Base-by-base conservation (phyloP, 2,888 invertebrate species). In the Zeuzera pyrina region DNA sequence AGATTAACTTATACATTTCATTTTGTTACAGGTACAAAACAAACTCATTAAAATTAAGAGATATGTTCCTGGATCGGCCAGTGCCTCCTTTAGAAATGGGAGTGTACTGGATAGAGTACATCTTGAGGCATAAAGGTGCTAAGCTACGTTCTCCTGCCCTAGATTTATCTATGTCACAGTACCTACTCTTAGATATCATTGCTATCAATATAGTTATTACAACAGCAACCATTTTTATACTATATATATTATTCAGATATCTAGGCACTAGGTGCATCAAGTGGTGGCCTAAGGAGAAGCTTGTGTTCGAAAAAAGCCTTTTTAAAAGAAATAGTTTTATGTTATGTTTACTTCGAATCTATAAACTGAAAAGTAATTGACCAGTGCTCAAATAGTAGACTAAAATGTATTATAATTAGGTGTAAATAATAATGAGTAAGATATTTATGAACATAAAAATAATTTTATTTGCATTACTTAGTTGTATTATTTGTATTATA, bases 61-160 rank as follows among this genome's bases (percentile, higher is more conserved):
- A 72, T 26, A 69, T 84, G 38, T 88, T 86, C 57, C 60, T 83
- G 21, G 89, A 89, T 49, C 70, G 89, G 13, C 87, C 86, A 0
- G 54, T 84, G 49, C 71, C 78, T 10, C 85, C 89, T 0, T 45
- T 89, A 36, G 87, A 89, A 15, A 86, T 85, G 13, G 87, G 87
- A 0, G 64, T 88, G 1, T 89, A 86, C 60, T 89, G 89, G 89
- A 81, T 86, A 30, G 89, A 89, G 55, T 88, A 89, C 43, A 85
- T 88, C 0, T 58, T 87, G 4, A 76, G 87, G 21, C 86, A 88
- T 44, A 79, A 84, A 34, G 87, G 87, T 1, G 86, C 86, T 0
- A 85, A 86, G 36, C 39, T 87, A 14, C 64, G 83, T 23, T 84
- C 83, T n/a, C 77, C 84, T 1, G 84, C 84, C 0, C 58, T 81